Conservation (phyloP, 2,888 invertebrate genomes). For the Carabus problematicus region DNA sequence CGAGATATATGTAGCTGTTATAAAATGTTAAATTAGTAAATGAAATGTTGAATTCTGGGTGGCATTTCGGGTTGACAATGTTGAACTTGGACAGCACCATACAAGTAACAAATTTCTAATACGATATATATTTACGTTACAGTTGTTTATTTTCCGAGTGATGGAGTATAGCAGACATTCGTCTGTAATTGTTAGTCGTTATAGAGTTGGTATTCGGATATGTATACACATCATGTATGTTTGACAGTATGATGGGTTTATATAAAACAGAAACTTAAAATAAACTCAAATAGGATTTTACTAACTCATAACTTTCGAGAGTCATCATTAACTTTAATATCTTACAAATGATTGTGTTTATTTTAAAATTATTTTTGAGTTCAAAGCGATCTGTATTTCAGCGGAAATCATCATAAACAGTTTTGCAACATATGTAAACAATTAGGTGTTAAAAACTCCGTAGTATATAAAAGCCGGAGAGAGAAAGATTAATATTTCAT, state of each 20-base stretch:
- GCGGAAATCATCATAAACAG: slow-evolving; percentile 33
- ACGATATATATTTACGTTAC: too few relatives aligned
- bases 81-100: too few relatives aligned
- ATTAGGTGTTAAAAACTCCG: slow-evolving; percentile 35
- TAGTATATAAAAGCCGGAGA: slow-evolving; percentile 17
- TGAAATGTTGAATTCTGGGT: neutral
- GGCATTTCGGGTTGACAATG: too few relatives aligned
- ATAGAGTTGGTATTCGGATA: too few relatives aligned
- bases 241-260: neutral
- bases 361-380: slow-evolving; percentile 43
- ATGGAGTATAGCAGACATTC: too few relatives aligned
- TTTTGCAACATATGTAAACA: slow-evolving; percentile 39
- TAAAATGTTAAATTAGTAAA: neutral
- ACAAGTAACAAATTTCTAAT: too few relatives aligned
- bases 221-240: too few relatives aligned
- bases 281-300: slow-evolving; percentile 50
- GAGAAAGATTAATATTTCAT: too few relatives aligned
- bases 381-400: slow-evolving; percentile 39
- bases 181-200: too few relatives aligned
- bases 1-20: neutral
- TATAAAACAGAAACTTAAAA: slow-evolving; percentile 47
- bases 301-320: slow-evolving; percentile 47
- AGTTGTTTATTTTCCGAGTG: too few relatives aligned
- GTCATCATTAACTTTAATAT: slow-evolving; percentile 44
- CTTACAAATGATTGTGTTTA: slow-evolving; percentile 44